Evolutionary conservation across 2,797 vertebrate species (phyloP).

Genomic region (Sebastes cheni): DNA sequence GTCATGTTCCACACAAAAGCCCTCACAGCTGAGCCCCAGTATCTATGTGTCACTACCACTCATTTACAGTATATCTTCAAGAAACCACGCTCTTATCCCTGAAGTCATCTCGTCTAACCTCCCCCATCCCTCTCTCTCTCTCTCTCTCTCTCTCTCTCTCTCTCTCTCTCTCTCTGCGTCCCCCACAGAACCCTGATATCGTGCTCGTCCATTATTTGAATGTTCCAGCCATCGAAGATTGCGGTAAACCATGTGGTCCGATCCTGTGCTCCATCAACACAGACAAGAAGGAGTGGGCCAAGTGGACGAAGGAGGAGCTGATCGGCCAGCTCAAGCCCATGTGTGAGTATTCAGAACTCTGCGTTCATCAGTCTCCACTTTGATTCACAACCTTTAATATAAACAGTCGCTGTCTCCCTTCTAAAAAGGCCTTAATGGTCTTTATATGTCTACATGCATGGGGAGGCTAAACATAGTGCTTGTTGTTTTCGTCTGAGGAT

Average conservation of each 20-base stretch:
- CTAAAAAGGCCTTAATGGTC: constrained; percentile 27
- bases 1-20: constrained; percentile 49
- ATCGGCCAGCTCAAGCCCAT: constrained; percentile 99
- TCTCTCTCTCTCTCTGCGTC: background rate
- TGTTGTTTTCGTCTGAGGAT: constrained; percentile 40
- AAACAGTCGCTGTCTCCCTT: constrained; percentile 22
- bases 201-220: constrained; percentile 99
- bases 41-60: constrained; percentile 29
- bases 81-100: constrained; percentile 14
- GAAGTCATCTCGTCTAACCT: constrained; percentile 20
- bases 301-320: constrained; percentile 99
- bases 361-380: background rate
- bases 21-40: constrained; percentile 31
- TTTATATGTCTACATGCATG: constrained; percentile 13
- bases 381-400: constrained; percentile 30
- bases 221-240: constrained; percentile 99
- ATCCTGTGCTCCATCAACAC: constrained; percentile 99
- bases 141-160: background rate
- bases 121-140: background rate
- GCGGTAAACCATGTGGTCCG: constrained; percentile 97
- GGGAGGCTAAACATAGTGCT: constrained; percentile 26
- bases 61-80: constrained; percentile 17
- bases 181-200: constrained; percentile 95
- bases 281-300: constrained; percentile 99
- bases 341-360: constrained; percentile 90